These are phyloP conservation scores for Phrynosoma platyrhinos DNA, from an alignment of 2,113 vertebrate genomes.

Conservation along the genomic window DNA sequence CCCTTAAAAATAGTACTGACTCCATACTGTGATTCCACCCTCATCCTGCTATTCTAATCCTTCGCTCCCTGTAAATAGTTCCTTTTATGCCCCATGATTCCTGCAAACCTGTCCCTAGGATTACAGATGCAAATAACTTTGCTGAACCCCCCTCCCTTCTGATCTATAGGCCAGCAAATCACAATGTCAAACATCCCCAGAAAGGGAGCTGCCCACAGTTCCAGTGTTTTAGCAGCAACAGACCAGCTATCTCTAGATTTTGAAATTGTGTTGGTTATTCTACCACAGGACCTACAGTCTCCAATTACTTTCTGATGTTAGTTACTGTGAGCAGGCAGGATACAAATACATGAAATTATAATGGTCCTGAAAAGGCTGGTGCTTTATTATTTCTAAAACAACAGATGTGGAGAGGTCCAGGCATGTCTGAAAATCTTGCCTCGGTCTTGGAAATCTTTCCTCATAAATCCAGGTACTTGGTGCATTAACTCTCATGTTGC, in stretches of 20 bases:
- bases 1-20: constrained; percentile 38
- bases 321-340: neutral
- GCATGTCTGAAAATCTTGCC: neutral
- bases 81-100: constrained; percentile 32
- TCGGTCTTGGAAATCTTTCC: neutral
- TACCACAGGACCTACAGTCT: neutral
- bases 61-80: constrained; percentile 29
- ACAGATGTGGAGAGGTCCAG: neutral
- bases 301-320: neutral
- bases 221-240: constrained; percentile 9
- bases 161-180: neutral
- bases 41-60: constrained; percentile 40
- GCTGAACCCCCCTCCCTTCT: neutral
- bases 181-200: neutral
- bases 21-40: constrained; percentile 37
- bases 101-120: constrained; percentile 35
- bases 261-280: neutral
- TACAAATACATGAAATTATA: neutral
- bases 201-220: constrained; percentile 13
- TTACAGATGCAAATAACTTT: constrained; percentile 43
- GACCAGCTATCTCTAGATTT: neutral
- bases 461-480: neutral
- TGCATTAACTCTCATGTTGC: neutral
- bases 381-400: constrained; percentile 10
- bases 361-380: neutral